phyloP scores from a whole-genome alignment of 2,888 invertebrate species.

The Volucella inflata region DNA sequence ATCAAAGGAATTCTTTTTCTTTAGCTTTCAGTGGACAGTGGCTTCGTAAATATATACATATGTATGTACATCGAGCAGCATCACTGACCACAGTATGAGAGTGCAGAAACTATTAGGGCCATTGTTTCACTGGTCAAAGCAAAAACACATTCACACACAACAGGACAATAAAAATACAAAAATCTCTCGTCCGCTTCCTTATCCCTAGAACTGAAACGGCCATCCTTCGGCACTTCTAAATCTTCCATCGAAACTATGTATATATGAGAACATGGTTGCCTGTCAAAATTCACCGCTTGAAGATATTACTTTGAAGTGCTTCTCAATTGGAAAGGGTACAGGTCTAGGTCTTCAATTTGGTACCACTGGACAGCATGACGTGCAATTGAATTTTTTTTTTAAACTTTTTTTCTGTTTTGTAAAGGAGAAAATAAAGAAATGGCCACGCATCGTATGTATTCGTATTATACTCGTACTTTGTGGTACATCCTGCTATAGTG shows the following conservation, averaged over 20 bases:
- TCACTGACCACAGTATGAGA: constrained; percentile 29
- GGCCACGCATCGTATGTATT: constrained; percentile 61
- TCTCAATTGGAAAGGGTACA: constrained; percentile 38
- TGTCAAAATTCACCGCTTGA: constrained; percentile 65
- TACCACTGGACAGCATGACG: constrained; percentile 41
- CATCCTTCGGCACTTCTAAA: constrained; percentile 58
- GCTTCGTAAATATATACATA: constrained; percentile 9
- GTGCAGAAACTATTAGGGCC: constrained; percentile 51
- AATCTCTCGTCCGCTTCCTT: constrained; percentile 20
- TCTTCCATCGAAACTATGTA: constrained; percentile 55
- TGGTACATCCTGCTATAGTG: constrained; percentile 60
- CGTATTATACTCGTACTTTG: constrained; percentile 34
- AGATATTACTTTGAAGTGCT: constrained; percentile 74
- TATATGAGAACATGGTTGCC: constrained; percentile 17
- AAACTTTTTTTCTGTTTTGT: constrained; percentile 13
- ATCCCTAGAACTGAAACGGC: constrained; percentile 9
- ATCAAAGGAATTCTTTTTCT: constrained; percentile 27
- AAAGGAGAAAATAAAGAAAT: constrained; percentile 32
- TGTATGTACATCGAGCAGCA: constrained; percentile 1
- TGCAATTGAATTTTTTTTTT: constrained; percentile 48
- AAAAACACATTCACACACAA: constrained; percentile 37
- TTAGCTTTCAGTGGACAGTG: constrained; percentile 13
- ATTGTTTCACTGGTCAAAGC: constrained; percentile 70
- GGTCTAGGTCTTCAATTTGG: constrained; percentile 33
- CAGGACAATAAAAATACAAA: constrained; percentile 66